Conservation (phyloP, 2,888 invertebrate species). For the Athalia circularis region DNA sequence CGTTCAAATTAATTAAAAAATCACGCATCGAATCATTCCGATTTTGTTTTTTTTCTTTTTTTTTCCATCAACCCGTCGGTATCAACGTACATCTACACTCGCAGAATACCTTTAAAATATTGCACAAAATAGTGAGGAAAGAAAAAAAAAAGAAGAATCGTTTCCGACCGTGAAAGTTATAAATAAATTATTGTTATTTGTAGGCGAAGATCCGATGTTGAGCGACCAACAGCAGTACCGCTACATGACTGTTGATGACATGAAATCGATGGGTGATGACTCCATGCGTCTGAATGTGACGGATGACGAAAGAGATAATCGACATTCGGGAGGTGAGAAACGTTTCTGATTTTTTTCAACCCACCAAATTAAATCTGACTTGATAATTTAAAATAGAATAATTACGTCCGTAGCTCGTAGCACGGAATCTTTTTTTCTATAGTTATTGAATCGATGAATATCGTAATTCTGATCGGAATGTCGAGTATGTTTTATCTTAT, state of each 20-base stretch:
- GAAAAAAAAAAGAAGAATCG: no score
- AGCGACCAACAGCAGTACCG: constrained; percentile 92
- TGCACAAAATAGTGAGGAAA: not conserved
- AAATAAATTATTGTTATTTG: constrained; percentile 50
- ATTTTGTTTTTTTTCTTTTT: no score
- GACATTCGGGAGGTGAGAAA: constrained; percentile 71
- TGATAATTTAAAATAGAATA: not conserved
- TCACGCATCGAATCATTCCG: not conserved
- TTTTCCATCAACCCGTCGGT: not conserved
- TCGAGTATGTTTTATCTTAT: no score
- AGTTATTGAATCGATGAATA: no score
- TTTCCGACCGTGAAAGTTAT: not conserved
- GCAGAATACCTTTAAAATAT: not conserved
- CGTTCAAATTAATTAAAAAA: not conserved
- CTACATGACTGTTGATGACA: constrained; percentile 95
- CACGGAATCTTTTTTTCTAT: no score
- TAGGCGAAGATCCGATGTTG: constrained; percentile 93
- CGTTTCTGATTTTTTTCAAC: not conserved
- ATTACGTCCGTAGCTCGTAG: no score
- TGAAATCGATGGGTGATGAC: constrained; percentile 96
- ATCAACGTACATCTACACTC: not conserved
- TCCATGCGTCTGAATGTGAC: constrained; percentile 95
- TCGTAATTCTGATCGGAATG: no score
- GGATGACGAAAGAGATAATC: constrained; percentile 89
- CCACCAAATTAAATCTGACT: not conserved